Evolutionary conservation across 2,113 vertebrate genomes (phyloP), one percentile per base, ranked within the genome.

Genomic region (Ammodytes dubius): DNA sequence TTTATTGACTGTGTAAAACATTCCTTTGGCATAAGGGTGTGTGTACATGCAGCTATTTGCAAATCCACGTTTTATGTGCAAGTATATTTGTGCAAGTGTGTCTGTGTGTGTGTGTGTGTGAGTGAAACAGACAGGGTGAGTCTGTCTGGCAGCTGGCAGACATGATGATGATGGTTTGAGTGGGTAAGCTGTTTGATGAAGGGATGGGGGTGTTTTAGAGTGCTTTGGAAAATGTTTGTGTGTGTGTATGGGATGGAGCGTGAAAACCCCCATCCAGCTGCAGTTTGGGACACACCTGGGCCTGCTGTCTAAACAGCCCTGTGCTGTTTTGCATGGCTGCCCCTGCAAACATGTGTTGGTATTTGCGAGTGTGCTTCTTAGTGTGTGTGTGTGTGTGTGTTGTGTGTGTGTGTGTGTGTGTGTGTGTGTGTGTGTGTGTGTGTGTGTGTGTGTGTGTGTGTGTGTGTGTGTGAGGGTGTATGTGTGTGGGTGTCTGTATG

Each of bases 201-300:
- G 69, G 39, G 39, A 70, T 63, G 59, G 53, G 65, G 68, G 57
- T 77, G 63, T 85, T 74, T 73, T 52, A 67, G n/a, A 54, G 71
- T 53, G 27, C 52, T 59, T 64, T 50, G n/a, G 46, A 49, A 42
- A 47, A 56, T 43, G 49, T 59, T 43, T 77, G 11, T 82, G 37
- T 65, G 39, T 73, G 53, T 50, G 39, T 81, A 40, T 47, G 70
- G 35, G 52, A n/a, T 15, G 40, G 39, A 37, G 57, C 7, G 7
- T 75, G 39, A 75, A 82, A 27, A 69, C 84, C 86, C 83, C 52
- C 70, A 88, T 88, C 79, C 87, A 88, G 84, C 82, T 91, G 82
- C 66, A 40, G 84, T 79, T 79, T 83, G 80, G 70, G 68, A 53
- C 45, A 77, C 82, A 83, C 87, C 77, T 88, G 79, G 77, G 13